Percentiles rank a stretch among this genome's conserved stretches.
These are phyloP conservation scores for Carassius gibelio DNA, from an alignment of 2,113 vertebrate species.

Conservation along the genomic window DNA sequence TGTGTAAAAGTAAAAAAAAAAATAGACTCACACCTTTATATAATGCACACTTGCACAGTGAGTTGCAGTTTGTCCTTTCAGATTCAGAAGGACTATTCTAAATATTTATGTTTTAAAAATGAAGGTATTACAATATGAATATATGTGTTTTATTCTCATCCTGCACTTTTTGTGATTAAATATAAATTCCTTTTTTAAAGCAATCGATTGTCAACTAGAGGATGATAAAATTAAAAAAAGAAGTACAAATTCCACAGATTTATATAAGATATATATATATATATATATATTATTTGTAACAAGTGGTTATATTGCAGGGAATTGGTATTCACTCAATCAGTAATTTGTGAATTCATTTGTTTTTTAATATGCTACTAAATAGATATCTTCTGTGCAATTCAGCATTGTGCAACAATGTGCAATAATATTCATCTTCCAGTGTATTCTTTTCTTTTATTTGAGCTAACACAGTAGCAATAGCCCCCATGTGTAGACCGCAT, in stretches of 20 bases:
- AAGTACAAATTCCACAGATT: too few relatives aligned
- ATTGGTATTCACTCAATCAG: not conserved
- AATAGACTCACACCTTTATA: not conserved
- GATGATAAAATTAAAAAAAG: too few relatives aligned
- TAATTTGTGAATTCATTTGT: not conserved
- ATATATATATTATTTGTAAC: too few relatives aligned
- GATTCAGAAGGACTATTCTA: not conserved
- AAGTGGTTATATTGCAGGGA: not conserved
- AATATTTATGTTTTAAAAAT: not conserved
- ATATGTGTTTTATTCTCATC: not conserved
- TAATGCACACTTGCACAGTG: not conserved
- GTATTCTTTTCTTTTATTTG: not conserved
- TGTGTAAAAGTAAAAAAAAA: not conserved
- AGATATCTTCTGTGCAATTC: conserved; percentile 9
- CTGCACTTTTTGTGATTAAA: not conserved
- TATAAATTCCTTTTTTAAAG: too few relatives aligned
- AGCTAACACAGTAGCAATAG: not conserved
- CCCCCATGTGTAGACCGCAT: not conserved
- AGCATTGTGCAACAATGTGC: not conserved
- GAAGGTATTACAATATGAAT: not conserved
- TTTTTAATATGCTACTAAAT: not conserved
- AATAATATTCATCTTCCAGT: not conserved
- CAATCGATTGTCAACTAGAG: too few relatives aligned
- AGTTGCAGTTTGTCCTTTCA: not conserved
- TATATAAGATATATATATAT: too few relatives aligned